These are phyloP conservation scores for Acrocephalus scirpaceus DNA, from an alignment of 2,797 vertebrate species.

Conservation along the genomic window DNA sequence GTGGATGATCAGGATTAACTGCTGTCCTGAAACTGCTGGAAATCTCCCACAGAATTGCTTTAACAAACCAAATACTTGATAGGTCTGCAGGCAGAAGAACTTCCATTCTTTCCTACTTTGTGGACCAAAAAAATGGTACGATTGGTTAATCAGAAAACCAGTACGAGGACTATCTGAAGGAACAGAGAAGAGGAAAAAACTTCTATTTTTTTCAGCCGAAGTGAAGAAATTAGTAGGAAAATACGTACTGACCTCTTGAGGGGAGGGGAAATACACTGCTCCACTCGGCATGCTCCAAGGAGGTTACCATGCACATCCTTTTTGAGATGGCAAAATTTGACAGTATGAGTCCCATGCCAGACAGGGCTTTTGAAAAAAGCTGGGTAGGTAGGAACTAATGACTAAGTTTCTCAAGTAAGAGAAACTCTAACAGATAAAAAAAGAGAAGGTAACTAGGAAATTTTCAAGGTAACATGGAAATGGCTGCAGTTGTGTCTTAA, in stretches of 20 bases:
- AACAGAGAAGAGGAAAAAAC: background rate
- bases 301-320: background rate
- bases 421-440: background rate
- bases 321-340: background rate
- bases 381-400: background rate
- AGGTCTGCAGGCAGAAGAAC: background rate
- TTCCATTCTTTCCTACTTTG: background rate
- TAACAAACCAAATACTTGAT: background rate
- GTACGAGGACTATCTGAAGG: background rate
- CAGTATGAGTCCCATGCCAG: background rate
- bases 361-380: background rate
- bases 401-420: background rate
- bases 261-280: background rate
- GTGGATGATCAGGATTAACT: background rate
- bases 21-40: background rate
- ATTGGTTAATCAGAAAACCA: background rate
- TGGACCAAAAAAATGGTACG: background rate
- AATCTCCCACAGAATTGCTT: background rate
- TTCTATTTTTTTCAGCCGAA: background rate
- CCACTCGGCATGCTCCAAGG: rapidly evolving
- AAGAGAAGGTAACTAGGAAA: background rate
- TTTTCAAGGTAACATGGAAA: background rate
- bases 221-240: background rate
- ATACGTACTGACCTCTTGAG: background rate
- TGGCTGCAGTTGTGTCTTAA: background rate